These are phyloP conservation scores for Drosophila tropicalis DNA, from an alignment of 1,140 invertebrate genomes.

Conservation along the genomic window DNA sequence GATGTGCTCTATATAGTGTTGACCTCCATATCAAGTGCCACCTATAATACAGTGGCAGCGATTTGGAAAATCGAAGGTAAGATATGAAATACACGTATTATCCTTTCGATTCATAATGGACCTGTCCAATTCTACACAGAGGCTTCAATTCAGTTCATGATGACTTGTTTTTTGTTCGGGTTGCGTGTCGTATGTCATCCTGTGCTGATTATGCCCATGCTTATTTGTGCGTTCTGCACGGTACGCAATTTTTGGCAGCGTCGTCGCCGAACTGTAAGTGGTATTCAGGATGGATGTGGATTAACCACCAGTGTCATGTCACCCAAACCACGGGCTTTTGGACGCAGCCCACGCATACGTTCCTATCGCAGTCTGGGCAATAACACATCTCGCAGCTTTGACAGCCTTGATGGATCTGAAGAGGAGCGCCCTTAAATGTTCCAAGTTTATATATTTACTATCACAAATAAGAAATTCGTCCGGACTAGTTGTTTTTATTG, in stretches of 20 bases:
- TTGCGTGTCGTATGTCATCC: conserved; percentile 58
- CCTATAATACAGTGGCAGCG: conserved; percentile 36
- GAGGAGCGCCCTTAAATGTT: conserved; percentile 5
- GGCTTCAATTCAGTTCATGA: conserved; percentile 56
- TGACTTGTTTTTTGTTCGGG: conserved; percentile 42
- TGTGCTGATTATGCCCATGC: conserved; percentile 50
- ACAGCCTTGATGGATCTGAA: conserved; percentile 27
- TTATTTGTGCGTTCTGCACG: conserved; percentile 26
- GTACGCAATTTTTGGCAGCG: conserved; percentile 38
- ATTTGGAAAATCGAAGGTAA: conserved; percentile 61
- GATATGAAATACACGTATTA: neutral
- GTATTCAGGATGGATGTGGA: neutral
- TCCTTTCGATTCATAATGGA: neutral
- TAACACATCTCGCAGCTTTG: conserved; percentile 29
- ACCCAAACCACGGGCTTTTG: neutral
- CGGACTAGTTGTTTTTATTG: conserved; percentile 4
- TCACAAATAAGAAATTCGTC: neutral
- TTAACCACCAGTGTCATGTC: neutral
- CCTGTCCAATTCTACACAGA: conserved; percentile 41
- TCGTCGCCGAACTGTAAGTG: neutral
- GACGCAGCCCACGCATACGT: conserved; percentile 44
- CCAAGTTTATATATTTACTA: neutral
- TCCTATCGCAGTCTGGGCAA: conserved; percentile 42
- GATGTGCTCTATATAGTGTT: conserved; percentile 44
- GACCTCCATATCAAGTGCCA: conserved; percentile 40